Conservation (phyloP, 2,113 vertebrate genomes). For the Cochlearius cochlearius region DNA sequence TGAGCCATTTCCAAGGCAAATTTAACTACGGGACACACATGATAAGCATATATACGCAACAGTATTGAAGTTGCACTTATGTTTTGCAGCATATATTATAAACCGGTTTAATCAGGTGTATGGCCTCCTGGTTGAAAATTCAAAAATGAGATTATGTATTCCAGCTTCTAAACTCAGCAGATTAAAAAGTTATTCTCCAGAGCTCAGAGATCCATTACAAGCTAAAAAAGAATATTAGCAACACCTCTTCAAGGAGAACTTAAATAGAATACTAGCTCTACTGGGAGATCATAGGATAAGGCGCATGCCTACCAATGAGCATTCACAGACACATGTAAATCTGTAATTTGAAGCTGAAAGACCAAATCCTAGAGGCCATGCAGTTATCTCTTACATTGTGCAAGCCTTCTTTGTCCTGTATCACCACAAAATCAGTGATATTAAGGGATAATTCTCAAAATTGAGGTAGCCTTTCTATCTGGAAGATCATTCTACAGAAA, state of each 20-base stretch:
- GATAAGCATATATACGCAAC: not conserved
- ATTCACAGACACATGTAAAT: not conserved
- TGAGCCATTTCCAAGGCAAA: constrained; percentile 14
- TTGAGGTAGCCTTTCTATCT: not conserved
- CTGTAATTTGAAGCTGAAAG: not conserved
- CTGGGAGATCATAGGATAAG: not conserved
- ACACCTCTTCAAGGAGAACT: constrained; percentile 38
- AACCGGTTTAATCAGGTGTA: not conserved
- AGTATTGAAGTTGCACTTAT: not conserved
- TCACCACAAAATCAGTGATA: not conserved
- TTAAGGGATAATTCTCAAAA: not conserved
- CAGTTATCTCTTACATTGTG: not conserved
- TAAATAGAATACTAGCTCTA: constrained; percentile 22
- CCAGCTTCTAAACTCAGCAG: not conserved
- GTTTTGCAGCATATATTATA: not conserved
- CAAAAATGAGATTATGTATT: not conserved
- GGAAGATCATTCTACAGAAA: not conserved
- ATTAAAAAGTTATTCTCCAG: constrained; percentile 24
- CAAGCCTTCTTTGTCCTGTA: not conserved
- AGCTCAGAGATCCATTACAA: constrained; percentile 27
- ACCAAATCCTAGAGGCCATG: not conserved
- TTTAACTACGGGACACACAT: not conserved
- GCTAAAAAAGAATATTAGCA: not conserved
- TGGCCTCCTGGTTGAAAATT: not conserved
- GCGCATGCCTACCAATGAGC: not conserved